Evolutionary conservation across 2,888 invertebrate genomes (phyloP).

Genomic region (Diarsia mendica): DNA sequence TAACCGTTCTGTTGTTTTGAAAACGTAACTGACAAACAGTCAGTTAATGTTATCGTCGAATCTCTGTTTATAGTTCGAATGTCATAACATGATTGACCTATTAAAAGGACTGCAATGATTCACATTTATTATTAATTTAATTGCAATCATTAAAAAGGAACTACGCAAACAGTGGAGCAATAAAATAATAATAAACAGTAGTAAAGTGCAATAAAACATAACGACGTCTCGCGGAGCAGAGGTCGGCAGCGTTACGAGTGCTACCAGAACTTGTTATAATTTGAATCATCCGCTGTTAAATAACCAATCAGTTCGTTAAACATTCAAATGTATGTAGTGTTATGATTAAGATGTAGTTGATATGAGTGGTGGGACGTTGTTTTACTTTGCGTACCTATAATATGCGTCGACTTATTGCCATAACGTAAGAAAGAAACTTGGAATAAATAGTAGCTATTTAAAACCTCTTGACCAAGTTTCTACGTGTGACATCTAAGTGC

Average conservation of each 20-base stretch:
- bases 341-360: slow-evolving; percentile 4
- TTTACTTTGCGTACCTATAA: not conserved
- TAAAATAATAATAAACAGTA: slow-evolving; percentile 41
- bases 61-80: not conserved
- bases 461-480: no score
- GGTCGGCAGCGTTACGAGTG: slow-evolving; percentile 13
- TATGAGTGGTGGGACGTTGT: not conserved
- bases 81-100: not conserved
- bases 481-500: not conserved
- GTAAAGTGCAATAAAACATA: slow-evolving; percentile 44
- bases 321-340: slow-evolving; percentile 23
- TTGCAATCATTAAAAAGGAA: slow-evolving; percentile 17
- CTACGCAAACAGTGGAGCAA: slow-evolving; percentile 21
- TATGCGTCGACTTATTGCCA: not conserved
- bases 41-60: not conserved
- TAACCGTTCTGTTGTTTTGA: not conserved
- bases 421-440: not conserved
- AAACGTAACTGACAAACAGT: not conserved
- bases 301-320: slow-evolving; percentile 17
- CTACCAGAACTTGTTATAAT: slow-evolving; percentile 22
- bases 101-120: not conserved
- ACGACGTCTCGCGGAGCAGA: slow-evolving; percentile 20
- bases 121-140: slow-evolving; percentile 22
- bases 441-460: not conserved
- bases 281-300: slow-evolving; percentile 22